phyloP scores from a whole-genome alignment of 2,797 vertebrate genomes.

The Phoxinus dragarum region DNA sequence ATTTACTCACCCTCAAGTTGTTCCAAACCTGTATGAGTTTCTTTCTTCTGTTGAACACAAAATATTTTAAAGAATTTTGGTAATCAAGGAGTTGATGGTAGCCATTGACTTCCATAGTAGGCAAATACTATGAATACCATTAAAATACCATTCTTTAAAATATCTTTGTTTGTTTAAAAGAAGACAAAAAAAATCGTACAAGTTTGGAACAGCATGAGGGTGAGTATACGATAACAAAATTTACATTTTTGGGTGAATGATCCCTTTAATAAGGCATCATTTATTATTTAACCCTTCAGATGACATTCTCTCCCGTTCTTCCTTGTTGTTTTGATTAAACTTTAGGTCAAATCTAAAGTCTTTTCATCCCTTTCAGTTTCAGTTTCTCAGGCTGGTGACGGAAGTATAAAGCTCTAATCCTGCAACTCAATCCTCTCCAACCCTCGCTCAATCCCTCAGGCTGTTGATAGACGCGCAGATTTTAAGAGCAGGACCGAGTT shows the following conservation, averaged over 20 bases:
- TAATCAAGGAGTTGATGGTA: neutral
- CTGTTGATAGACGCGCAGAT: conserved; percentile 98
- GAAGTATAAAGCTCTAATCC: conserved; percentile 27
- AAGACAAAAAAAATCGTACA: neutral
- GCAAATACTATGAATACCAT: neutral
- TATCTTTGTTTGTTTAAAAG: neutral
- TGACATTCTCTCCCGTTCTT: conserved; percentile 4
- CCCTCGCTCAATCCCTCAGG: conserved; percentile 85
- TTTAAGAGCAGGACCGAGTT: conserved; percentile 96
- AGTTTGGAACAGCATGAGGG: neutral
- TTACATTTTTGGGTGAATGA: neutral
- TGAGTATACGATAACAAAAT: neutral
- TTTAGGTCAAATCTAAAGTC: conserved; percentile 29
- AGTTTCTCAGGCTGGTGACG: conserved; percentile 36
- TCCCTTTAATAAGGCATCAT: conserved; percentile 38
- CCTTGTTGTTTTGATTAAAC: neutral
- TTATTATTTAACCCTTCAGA: conserved; percentile 14
- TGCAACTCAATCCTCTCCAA: neutral
- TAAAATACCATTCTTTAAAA: neutral
- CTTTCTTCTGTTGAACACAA: neutral
- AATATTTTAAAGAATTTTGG: neutral
- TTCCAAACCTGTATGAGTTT: neutral
- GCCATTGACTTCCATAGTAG: neutral
- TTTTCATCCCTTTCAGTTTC: neutral
- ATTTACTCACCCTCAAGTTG: neutral